A percentile compares a stretch with the other conserved stretches of the same genome.
phyloP scores from a whole-genome alignment of 2,113 vertebrate species.

The Physeter macrocephalus region DNA sequence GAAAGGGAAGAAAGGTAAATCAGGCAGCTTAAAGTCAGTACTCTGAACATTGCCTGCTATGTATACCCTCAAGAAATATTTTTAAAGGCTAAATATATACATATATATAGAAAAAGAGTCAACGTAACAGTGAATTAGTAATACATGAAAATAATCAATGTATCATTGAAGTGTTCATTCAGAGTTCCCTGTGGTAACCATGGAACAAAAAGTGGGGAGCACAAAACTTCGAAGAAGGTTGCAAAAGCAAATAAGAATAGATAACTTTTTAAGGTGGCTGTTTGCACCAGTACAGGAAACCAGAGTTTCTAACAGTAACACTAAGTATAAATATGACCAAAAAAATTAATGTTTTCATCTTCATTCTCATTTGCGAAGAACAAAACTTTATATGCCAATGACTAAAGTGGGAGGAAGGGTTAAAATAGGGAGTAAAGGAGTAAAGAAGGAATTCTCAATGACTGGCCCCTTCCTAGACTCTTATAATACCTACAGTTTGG shows the following conservation, averaged over 20 bases:
- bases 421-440: background rate
- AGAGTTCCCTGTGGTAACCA: background rate
- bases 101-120: background rate
- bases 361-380: constrained; percentile 20
- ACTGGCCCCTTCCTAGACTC: background rate
- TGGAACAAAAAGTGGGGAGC: background rate
- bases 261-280: background rate
- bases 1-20: constrained; percentile 6
- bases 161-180: background rate
- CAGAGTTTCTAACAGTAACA: constrained; percentile 4
- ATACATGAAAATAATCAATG: background rate
- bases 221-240: background rate
- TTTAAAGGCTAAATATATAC: background rate
- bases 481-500: constrained; percentile 28
- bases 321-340: background rate
- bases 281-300: background rate
- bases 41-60: background rate
- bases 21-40: background rate
- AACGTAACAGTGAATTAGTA: background rate
- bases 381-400: background rate
- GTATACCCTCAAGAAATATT: background rate
- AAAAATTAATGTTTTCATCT: constrained; percentile 1
- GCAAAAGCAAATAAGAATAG: background rate
- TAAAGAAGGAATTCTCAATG: constrained; percentile 7
- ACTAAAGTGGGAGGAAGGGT: background rate